phyloP scores from a whole-genome alignment of 2,888 invertebrate genomes.

The Agriopis leucophaearia region DNA sequence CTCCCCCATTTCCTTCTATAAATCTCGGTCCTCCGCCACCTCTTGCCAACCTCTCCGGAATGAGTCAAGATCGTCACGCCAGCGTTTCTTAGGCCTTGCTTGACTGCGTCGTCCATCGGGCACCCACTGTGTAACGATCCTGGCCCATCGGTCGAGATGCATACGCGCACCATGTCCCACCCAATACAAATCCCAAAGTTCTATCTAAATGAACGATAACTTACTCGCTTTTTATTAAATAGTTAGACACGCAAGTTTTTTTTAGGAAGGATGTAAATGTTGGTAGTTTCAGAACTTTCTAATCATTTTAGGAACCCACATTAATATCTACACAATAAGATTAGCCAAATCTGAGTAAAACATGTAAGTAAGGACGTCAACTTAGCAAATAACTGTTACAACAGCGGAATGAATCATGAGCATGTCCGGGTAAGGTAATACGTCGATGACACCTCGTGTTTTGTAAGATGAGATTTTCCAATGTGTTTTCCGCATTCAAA shows the following conservation, averaged over 20 bases:
- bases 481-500: constrained; percentile 26
- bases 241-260: neutral
- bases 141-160: too few relatives aligned
- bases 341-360: neutral
- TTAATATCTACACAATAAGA: neutral
- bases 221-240: neutral
- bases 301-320: neutral
- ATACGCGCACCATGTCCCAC: too few relatives aligned
- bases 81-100: too few relatives aligned
- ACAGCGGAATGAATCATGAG: constrained; percentile 22
- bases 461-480: constrained; percentile 18
- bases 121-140: too few relatives aligned
- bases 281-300: neutral
- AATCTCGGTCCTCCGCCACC: too few relatives aligned
- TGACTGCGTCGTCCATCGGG: too few relatives aligned
- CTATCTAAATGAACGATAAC: neutral
- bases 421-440: constrained; percentile 20
- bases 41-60: too few relatives aligned
- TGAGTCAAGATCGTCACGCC: too few relatives aligned
- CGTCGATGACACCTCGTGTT: constrained; percentile 24
- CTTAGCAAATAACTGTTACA: constrained; percentile 5
- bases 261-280: neutral
- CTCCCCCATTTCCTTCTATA: too few relatives aligned
- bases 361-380: constrained; percentile 5
- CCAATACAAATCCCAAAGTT: too few relatives aligned